Percentiles rank a stretch among this genome's conserved stretches.
These are phyloP conservation scores for Zele albiditarsus DNA, from an alignment of 2,888 invertebrate species.

Conservation along the genomic window DNA sequence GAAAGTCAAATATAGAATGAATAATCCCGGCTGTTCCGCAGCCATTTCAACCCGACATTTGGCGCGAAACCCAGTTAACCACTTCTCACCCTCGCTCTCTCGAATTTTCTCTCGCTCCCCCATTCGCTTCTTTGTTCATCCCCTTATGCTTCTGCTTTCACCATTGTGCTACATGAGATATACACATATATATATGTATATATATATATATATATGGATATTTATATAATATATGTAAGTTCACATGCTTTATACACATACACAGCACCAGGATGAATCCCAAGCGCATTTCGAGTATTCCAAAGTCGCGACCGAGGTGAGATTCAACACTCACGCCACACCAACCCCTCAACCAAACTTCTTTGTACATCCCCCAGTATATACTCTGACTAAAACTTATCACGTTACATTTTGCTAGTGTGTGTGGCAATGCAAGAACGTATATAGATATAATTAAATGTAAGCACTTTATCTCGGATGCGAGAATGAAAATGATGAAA, in stretches of 20 bases:
- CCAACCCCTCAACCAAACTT: neutral
- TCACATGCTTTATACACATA: neutral
- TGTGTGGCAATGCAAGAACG: too few species aligned
- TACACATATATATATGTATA: neutral
- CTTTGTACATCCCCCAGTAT: neutral
- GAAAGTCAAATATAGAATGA: conserved; percentile 18
- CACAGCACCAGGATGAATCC: neutral
- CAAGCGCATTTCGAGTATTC: neutral
- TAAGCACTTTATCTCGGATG: too few species aligned
- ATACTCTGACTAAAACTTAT: neutral
- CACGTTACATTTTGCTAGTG: neutral
- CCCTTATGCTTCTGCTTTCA: neutral
- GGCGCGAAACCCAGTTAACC: conserved; percentile 24
- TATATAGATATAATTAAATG: too few species aligned
- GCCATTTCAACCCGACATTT: conserved; percentile 6
- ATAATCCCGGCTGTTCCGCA: conserved; percentile 6
- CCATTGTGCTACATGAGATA: neutral
- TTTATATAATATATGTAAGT: too few species aligned
- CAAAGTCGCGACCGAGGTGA: neutral
- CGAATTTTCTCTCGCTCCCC: neutral
- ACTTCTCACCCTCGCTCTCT: conserved; percentile 1
- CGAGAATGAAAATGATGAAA: neutral
- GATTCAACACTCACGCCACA: neutral
- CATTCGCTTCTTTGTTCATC: neutral
- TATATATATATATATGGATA: neutral